These are phyloP conservation scores for Trichogramma pretiosum DNA, from an alignment of 1,140 invertebrate species.

Conservation along the genomic window DNA sequence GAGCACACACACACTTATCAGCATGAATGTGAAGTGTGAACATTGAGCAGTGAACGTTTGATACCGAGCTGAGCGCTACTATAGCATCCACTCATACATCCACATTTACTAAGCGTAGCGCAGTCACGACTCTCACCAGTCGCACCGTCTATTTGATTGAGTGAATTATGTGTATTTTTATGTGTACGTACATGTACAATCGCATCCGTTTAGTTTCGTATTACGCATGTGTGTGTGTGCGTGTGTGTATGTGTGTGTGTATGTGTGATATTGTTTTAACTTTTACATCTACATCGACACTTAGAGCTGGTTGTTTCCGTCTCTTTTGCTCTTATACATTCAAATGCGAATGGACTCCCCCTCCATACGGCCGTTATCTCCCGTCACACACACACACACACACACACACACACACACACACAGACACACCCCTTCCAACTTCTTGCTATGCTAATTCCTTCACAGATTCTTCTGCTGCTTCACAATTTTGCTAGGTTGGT, in stretches of 20 bases:
- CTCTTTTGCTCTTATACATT: constrained; percentile 10
- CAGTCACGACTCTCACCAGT: no score
- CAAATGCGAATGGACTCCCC: not conserved
- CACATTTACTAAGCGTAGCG: not conserved
- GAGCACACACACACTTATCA: no score
- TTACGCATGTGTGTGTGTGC: not conserved
- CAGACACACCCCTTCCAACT: not conserved
- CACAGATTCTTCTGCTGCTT: no score
- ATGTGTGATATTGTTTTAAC: not conserved
- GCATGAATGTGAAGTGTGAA: no score
- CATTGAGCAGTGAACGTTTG: no score
- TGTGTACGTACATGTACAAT: no score
- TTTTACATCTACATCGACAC: not conserved
- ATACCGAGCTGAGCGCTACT: no score
- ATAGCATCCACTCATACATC: not conserved
- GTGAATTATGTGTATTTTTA: not conserved
- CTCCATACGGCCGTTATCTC: not conserved
- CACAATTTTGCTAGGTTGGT: no score
- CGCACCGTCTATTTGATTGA: no score
- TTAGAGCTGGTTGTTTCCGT: not conserved
- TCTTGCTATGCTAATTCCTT: no score
- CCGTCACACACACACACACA: not conserved
- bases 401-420: not conserved
- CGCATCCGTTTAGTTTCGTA: no score
- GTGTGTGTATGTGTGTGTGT: not conserved